phyloP scores from a whole-genome alignment of 2,113 vertebrate species.

The Octodon degus region DNA sequence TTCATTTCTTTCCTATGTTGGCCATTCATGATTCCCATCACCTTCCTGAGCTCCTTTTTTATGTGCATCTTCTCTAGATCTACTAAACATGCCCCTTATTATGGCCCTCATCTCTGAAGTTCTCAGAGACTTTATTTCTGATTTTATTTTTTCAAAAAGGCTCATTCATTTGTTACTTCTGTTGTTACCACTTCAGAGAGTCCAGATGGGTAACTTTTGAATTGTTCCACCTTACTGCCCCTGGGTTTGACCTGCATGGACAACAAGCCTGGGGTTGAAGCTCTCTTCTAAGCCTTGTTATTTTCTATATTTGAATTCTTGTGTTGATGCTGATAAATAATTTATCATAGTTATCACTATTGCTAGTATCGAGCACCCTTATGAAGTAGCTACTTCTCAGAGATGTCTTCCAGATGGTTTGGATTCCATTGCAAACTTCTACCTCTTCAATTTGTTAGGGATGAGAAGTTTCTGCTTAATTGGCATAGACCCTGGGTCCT shows the following conservation, averaged over 20 bases:
- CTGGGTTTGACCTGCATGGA: background rate
- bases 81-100: background rate
- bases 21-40: background rate
- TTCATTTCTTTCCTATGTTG: background rate
- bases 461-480: background rate
- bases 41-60: background rate
- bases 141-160: background rate
- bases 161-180: background rate
- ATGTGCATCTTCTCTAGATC: background rate
- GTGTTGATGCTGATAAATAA: background rate
- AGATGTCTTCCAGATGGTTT: background rate
- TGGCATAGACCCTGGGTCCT: background rate
- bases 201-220: background rate
- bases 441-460: background rate
- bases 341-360: background rate
- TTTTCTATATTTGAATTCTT: background rate
- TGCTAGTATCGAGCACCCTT: background rate
- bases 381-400: background rate
- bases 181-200: background rate
- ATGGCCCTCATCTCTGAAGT: background rate
- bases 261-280: background rate
- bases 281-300: background rate
- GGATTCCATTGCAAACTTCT: background rate
- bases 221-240: background rate
- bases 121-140: background rate